Evolutionary conservation across 2,888 invertebrate genomes (phyloP), one percentile per base, ranked within the genome.

Genomic region (Tachina fera): DNA sequence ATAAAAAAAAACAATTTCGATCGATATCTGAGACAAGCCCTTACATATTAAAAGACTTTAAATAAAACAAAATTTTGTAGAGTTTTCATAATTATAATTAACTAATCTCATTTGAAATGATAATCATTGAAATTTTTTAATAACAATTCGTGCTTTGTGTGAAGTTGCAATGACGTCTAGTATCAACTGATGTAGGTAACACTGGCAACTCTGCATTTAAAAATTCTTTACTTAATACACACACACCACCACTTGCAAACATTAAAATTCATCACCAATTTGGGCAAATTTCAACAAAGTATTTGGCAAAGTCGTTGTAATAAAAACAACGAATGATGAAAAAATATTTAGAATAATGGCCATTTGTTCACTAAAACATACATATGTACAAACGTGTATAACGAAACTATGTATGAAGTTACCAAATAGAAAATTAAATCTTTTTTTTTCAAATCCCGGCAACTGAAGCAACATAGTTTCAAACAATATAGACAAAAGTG

Each of bases 381-480:
- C 16, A 45, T 3, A 56, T 31, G 31, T 31, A 31, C 22, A 56
- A 2, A 60, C 4, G 49, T 16, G 53, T 61, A 49, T 1, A 39
- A 19, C 11, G 49, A 76, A 76, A 76, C 11, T 31, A 31, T 31
- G 31, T 31, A 31, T 31, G 4, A 31, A 43, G 8, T 63, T 65
- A 16, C 47, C n/a, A 70, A 60, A 77, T 51, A 60, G n/a, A 22
- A 70, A 78, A 68, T 68, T 19, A 78, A 78, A 78, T 70, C 77
- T 78, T 60, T 78, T 60, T 61, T 39, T 47, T 14, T n/a, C 0
- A 10, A 71, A 47, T 31, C 11, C n/a, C 45, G 11, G 41, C 77
- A 78, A 68, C 68, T 61, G 77, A 60, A 78, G 51, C 67, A 58
- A 68, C 58, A 67, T 47, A 19, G 58, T 22, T 68, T 47, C 31